phyloP scores from a whole-genome alignment of 2,113 vertebrate genomes.

The Chascanopsetta lugubris region DNA sequence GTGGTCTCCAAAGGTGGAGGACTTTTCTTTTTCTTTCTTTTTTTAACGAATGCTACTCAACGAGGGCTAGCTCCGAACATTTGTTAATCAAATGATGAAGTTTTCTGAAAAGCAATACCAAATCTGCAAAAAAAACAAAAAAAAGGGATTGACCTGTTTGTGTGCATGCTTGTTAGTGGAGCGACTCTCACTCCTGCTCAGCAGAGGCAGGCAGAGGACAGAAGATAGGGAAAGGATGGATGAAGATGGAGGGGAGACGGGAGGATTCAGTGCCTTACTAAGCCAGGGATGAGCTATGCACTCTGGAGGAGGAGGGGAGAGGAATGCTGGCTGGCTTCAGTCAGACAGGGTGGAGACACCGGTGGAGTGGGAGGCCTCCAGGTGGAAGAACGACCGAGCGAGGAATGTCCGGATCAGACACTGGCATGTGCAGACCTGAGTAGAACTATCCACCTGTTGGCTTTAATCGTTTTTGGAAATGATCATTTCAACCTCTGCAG shows the following conservation, averaged over 20 bases:
- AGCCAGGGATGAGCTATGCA: conserved; percentile 29
- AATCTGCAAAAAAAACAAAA: conserved; percentile 28
- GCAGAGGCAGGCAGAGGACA: neutral
- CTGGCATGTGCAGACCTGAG: neutral
- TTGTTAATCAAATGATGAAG: conserved; percentile 1
- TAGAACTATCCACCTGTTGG: neutral
- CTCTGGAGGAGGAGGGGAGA: conserved; percentile 10
- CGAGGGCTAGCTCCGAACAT: conserved; percentile 4
- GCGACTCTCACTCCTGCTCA: neutral
- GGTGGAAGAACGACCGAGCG: neutral
- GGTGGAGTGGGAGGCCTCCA: neutral
- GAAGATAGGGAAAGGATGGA: conserved; percentile 8
- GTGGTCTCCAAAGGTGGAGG: neutral
- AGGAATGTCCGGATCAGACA: neutral
- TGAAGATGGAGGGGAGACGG: neutral
- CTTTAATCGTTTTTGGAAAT: too few species aligned
- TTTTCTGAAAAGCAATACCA: conserved; percentile 46
- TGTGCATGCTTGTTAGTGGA: conserved; percentile 8
- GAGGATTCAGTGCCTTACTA: conserved; percentile 56
- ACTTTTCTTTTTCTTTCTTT: conserved; percentile 4
- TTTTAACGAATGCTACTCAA: conserved; percentile 4
- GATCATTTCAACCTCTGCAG: too few species aligned
- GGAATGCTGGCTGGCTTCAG: neutral
- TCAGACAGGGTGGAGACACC: neutral
- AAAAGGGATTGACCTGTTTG: neutral